Evolutionary conservation across 2,113 vertebrate genomes (phyloP).

Genomic region (Lagopus leucura): DNA sequence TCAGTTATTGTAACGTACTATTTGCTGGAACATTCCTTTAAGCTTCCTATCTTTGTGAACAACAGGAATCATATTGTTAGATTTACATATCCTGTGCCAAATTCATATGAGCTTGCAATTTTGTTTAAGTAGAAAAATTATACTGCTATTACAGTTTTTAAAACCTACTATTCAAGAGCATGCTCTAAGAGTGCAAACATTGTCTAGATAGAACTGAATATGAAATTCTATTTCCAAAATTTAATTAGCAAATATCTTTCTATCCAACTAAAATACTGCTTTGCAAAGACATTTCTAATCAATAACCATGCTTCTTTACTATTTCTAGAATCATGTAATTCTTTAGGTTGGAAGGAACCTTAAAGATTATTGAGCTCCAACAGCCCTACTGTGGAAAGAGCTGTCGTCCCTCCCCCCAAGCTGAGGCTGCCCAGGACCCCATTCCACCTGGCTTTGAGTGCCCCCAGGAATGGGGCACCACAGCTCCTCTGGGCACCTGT

Average conservation of each 20-base stretch:
- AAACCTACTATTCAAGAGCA: background rate
- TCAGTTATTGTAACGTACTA: background rate
- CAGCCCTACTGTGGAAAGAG: background rate
- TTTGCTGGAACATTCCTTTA: background rate
- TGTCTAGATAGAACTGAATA: background rate
- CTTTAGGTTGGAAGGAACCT: background rate
- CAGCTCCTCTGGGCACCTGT: background rate
- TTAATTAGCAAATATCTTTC: background rate
- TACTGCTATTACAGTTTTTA: background rate
- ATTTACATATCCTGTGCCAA: background rate
- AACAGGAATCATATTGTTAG: background rate
- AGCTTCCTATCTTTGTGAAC: background rate
- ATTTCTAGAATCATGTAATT: background rate
- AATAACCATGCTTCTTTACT: background rate
- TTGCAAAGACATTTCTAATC: background rate
- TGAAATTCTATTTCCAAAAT: background rate
- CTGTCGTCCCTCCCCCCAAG: background rate
- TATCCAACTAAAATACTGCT: background rate
- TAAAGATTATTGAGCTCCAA: background rate
- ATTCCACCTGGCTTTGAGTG: background rate
- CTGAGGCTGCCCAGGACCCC: background rate
- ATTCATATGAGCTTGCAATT: background rate
- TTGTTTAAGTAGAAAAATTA: background rate
- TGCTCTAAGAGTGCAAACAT: background rate
- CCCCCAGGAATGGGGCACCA: background rate